These are phyloP conservation scores for Schizopygopsis pylzovi DNA, from an alignment of 2,797 vertebrate species.

Conservation along the genomic window DNA sequence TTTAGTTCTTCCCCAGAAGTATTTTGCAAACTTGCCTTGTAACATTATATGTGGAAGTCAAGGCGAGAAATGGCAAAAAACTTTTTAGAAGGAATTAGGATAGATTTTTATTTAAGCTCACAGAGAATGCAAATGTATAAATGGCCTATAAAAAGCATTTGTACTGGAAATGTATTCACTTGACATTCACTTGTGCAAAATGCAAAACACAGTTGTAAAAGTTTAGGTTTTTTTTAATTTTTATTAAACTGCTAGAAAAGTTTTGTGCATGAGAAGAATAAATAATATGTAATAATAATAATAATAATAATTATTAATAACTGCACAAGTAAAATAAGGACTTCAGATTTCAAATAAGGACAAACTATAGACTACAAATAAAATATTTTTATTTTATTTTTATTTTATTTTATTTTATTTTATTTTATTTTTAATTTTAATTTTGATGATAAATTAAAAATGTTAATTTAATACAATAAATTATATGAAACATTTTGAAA, in stretches of 20 bases:
- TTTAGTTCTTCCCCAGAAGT: not conserved
- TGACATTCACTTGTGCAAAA: not conserved
- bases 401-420: too few species aligned
- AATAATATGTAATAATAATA: too few species aligned
- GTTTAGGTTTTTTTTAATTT: not conserved
- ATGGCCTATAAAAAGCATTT: not conserved
- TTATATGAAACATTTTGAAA: too few species aligned
- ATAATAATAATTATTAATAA: too few species aligned
- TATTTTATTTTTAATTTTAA: too few species aligned
- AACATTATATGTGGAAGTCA: not conserved
- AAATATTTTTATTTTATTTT: too few species aligned
- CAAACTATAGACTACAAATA: too few species aligned
- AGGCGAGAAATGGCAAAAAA: not conserved
- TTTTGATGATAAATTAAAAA: too few species aligned
- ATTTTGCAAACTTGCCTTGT: slow-evolving; percentile 27
- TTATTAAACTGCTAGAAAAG: not conserved
- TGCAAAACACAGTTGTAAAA: not conserved
- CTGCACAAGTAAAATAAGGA: too few species aligned
- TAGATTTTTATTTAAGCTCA: slow-evolving; percentile 16
- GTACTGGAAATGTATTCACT: not conserved
- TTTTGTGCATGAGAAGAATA: not conserved
- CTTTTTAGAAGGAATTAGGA: slow-evolving; percentile 21
- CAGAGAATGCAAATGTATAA: not conserved
- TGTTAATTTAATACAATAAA: too few species aligned
- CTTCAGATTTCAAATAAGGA: too few species aligned